Conservation (phyloP, 2,797 vertebrate species). For the Bufotes viridis region DNA sequence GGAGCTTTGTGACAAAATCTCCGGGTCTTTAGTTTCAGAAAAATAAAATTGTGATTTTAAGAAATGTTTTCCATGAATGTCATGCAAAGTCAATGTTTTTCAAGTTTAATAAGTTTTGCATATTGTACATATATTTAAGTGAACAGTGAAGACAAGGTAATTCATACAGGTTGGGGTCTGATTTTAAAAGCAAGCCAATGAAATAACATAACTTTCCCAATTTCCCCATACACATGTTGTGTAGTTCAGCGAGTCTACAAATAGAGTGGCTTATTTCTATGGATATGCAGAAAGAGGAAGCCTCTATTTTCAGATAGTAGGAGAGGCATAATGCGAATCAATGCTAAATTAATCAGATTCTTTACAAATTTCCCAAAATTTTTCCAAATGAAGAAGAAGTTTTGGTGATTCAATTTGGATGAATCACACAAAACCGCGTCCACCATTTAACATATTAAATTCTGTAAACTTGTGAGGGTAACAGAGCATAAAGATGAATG, state of each 20-base stretch:
- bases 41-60: neutral
- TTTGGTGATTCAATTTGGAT: no score
- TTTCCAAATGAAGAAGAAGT: no score
- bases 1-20: constrained; percentile 12
- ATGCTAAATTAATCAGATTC: no score
- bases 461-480: no score
- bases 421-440: no score
- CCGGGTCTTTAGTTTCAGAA: neutral
- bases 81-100: neutral
- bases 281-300: neutral
- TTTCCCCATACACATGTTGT: neutral
- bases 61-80: neutral
- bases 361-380: no score
- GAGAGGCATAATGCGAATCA: no score
- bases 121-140: neutral
- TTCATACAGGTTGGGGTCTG: neutral
- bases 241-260: neutral
- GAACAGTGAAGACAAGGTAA: neutral
- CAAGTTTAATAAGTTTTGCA: neutral
- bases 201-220: neutral
- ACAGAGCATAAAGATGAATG: no score
- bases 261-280: neutral
- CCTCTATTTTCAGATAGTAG: neutral
- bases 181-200: neutral
- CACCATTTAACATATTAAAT: no score